Evolutionary conservation across 2,888 invertebrate genomes (phyloP).

Genomic region (Gisinianus flammeolus): DNA sequence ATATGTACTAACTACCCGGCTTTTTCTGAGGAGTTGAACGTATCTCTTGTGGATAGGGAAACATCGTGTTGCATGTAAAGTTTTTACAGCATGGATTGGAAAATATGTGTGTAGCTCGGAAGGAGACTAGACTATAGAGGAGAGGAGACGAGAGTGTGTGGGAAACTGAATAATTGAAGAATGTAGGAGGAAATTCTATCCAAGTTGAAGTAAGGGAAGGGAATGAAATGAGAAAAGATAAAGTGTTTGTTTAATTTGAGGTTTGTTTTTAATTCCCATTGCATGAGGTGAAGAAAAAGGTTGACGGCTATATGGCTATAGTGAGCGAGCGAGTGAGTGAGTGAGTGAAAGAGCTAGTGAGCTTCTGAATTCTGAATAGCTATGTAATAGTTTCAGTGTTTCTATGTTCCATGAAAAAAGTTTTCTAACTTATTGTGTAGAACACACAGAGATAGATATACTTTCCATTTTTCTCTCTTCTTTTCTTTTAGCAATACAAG

Average conservation of each 20-base stretch:
- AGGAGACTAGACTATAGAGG: background rate
- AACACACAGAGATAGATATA: background rate
- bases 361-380: background rate
- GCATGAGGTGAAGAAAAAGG: constrained; percentile 20
- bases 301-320: background rate
- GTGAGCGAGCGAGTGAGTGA: background rate
- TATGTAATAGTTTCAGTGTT: background rate
- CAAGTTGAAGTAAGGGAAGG: background rate
- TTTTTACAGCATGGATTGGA: background rate
- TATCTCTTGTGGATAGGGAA: background rate
- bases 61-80: background rate
- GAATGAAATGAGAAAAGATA: background rate
- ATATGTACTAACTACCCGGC: too few species aligned
- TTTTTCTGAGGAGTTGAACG: too few species aligned
- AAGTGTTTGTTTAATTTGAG: constrained; percentile 30
- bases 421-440: background rate
- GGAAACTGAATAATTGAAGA: background rate
- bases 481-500: background rate
- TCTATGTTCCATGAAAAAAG: background rate
- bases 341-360: background rate
- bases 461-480: background rate
- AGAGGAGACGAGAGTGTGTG: background rate
- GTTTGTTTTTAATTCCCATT: constrained; percentile 27
- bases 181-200: background rate
- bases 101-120: background rate